Percentiles rank a stretch among this genome's conserved stretches.
These are phyloP conservation scores for Mormoops blainvillei DNA, from an alignment of 2,113 vertebrate species.

Conservation along the genomic window DNA sequence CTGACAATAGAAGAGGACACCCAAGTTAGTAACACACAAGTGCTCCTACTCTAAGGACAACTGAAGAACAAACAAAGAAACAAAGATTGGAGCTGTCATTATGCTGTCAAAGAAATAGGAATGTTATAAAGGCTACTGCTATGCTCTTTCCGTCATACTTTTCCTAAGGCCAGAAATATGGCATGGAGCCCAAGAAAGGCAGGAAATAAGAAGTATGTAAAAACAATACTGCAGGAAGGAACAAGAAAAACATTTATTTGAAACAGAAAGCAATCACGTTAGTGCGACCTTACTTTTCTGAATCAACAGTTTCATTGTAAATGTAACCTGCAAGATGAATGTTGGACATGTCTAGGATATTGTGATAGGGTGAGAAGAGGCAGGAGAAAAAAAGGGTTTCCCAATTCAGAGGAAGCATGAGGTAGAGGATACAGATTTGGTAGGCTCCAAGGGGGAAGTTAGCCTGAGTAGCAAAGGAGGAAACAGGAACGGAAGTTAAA, in stretches of 20 bases:
- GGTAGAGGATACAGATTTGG: neutral
- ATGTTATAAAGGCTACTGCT: constrained; percentile 26
- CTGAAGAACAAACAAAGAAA: neutral
- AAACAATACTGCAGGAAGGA: constrained; percentile 40
- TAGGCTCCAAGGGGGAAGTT: neutral
- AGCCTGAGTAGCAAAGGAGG: neutral
- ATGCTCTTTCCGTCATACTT: constrained; percentile 27
- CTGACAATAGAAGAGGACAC: neutral
- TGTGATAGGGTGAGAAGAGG: neutral
- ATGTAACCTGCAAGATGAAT: neutral
- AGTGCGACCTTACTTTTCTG: constrained; percentile 7
- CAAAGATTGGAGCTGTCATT: constrained; percentile 9
- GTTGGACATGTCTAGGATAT: neutral
- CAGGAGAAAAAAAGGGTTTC: neutral
- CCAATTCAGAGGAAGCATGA: neutral
- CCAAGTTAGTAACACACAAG: neutral
- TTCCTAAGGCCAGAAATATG: constrained; percentile 47
- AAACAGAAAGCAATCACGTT: constrained; percentile 8
- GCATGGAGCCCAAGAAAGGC: constrained; percentile 21
- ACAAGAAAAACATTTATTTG: constrained; percentile 40
- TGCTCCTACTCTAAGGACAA: neutral
- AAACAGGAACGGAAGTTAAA: neutral
- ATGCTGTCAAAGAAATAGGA: constrained; percentile 4
- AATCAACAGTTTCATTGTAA: constrained; percentile 29
- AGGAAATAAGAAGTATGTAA: neutral